Conservation (phyloP, 1,140 invertebrate species). For the Vollenhovia emeryi region DNA sequence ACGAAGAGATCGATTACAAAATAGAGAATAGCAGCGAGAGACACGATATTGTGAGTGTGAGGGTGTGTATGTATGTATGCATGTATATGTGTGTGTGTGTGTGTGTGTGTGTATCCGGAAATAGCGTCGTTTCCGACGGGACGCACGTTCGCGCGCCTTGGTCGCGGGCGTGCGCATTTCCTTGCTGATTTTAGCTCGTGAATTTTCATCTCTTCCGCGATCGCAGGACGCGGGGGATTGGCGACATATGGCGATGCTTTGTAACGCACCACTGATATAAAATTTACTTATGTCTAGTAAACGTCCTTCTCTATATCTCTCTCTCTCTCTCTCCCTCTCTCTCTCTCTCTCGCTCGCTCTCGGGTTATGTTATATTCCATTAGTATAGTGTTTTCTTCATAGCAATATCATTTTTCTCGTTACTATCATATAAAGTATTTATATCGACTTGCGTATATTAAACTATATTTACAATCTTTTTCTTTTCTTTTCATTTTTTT, state of each 20-base stretch:
- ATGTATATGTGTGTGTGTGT: conserved; percentile 41
- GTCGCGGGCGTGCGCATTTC: conserved; percentile 61
- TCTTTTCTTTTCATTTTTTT: conserved; percentile 76
- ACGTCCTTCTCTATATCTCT: conserved; percentile 68
- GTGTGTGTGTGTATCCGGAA: conserved; percentile 51
- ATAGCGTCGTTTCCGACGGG: conserved; percentile 54
- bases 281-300: conserved; percentile 83
- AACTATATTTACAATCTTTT: conserved; percentile 84
- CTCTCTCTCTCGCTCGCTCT: conserved; percentile 36
- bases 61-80: too few relatives aligned
- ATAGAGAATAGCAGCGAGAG: conserved; percentile 74
- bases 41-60: conserved; percentile 60
- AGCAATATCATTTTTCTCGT: conserved; percentile 80
- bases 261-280: conserved; percentile 84
- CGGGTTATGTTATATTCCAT: conserved; percentile 76
- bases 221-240: conserved; percentile 68
- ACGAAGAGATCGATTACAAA: conserved; percentile 82
- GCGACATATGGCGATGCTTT: conserved; percentile 75
- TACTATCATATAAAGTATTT: conserved; percentile 84
- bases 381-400: conserved; percentile 77
- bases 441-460: conserved; percentile 84
- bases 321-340: conserved; percentile 36
- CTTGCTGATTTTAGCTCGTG: conserved; percentile 67
- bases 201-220: conserved; percentile 51
- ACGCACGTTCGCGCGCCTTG: conserved; percentile 45